Evolutionary conservation across 2,113 vertebrate genomes (phyloP).

Genomic region (Bettongia penicillata): DNA sequence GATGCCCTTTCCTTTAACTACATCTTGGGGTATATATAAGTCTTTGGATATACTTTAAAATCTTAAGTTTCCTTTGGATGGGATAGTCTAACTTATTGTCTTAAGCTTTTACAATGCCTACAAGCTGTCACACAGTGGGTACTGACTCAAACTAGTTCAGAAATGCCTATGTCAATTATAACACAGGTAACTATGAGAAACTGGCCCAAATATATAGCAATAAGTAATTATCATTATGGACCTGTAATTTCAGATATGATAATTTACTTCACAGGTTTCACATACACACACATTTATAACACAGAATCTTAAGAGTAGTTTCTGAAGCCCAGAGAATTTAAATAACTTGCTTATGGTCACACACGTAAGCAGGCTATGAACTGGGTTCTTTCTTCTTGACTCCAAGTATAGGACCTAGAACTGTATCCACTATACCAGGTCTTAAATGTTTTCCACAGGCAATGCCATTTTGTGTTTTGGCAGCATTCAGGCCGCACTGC

Average conservation of each 20-base stretch:
- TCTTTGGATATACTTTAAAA: slow-evolving; percentile 1
- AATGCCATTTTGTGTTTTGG: too few species aligned
- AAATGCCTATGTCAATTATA: not conserved
- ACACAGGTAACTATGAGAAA: slow-evolving; percentile 56
- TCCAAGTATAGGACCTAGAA: not conserved
- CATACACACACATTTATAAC: not conserved
- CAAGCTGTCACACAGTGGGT: slow-evolving; percentile 41
- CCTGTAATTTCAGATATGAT: not conserved
- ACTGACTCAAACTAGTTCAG: not conserved
- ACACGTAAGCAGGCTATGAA: not conserved
- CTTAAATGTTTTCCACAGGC: too few species aligned
- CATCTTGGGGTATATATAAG: slow-evolving; percentile 34
- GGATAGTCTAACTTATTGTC: slow-evolving; percentile 11
- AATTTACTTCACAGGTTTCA: not conserved
- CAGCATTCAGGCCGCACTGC: too few species aligned
- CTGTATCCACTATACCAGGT: not conserved
- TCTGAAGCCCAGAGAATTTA: not conserved
- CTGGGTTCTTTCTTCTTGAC: not conserved
- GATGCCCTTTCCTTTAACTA: slow-evolving; percentile 21
- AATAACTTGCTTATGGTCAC: not conserved
- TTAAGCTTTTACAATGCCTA: slow-evolving; percentile 13
- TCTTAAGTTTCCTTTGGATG: slow-evolving; percentile 27
- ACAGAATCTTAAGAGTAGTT: not conserved
- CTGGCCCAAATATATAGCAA: not conserved
- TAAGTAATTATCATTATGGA: not conserved